These are phyloP conservation scores for Datnioides undecimradiatus DNA, from an alignment of 2,113 vertebrate species.

Conservation along the genomic window DNA sequence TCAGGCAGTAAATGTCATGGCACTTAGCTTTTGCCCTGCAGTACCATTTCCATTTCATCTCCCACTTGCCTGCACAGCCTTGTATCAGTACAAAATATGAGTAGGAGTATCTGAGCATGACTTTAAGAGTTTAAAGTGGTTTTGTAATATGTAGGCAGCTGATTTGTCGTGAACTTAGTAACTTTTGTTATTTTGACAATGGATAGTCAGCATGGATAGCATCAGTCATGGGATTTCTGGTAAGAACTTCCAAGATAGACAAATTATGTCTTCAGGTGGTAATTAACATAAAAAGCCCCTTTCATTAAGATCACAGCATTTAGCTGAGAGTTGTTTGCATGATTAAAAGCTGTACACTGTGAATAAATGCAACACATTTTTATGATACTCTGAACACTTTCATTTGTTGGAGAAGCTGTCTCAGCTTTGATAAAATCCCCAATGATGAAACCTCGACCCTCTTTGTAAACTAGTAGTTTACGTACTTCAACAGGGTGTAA, in stretches of 20 bases:
- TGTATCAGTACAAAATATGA: background rate
- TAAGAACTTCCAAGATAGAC: too few species aligned
- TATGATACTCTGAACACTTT: background rate
- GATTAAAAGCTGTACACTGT: too few species aligned
- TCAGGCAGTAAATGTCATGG: background rate
- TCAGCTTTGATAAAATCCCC: background rate
- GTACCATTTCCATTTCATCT: background rate
- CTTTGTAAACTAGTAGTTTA: background rate
- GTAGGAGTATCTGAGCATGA: background rate
- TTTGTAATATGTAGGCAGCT: background rate
- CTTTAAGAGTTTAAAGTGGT: background rate
- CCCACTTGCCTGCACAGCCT: background rate
- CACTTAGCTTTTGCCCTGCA: background rate
- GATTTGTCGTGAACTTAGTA: background rate
- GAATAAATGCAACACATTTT: background rate
- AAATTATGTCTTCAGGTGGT: background rate
- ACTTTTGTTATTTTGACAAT: background rate
- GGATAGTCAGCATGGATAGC: background rate
- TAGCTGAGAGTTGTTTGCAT: background rate
- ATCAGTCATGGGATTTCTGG: background rate
- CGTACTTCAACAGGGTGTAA: background rate
- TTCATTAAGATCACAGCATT: background rate
- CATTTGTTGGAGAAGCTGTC: too few species aligned
- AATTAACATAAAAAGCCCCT: background rate
- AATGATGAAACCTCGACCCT: background rate